A percentile compares a stretch with the other conserved stretches of the same genome.
Conservation (phyloP, 2,113 vertebrate genomes). For the Dolichotis patagonum region DNA sequence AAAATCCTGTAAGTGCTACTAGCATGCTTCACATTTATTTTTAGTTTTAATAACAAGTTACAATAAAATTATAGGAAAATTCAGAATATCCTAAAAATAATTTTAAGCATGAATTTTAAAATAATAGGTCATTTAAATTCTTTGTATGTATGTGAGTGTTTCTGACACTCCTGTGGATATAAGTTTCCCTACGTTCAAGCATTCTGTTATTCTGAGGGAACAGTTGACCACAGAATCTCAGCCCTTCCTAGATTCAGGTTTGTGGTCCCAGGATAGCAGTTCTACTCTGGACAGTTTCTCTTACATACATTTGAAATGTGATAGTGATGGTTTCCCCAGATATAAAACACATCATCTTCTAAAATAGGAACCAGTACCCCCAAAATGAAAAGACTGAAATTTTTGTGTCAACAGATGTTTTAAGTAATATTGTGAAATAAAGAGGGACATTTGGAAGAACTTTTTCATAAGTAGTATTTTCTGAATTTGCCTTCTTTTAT, state of each 20-base stretch:
- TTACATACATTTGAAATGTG: not conserved
- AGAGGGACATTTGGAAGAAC: not conserved
- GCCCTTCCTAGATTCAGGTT: not conserved
- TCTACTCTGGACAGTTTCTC: not conserved
- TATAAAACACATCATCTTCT: not conserved
- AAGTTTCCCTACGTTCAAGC: not conserved
- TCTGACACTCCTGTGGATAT: not conserved
- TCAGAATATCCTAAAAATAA: not conserved
- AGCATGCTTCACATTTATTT: not conserved
- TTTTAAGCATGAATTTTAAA: slow-evolving; percentile 39
- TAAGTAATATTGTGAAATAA: not conserved
- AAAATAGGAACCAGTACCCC: not conserved
- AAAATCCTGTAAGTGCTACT: not conserved
- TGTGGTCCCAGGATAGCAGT: not conserved
- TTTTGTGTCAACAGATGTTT: slow-evolving; percentile 1
- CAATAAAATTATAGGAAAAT: not conserved
- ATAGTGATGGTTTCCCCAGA: not conserved
- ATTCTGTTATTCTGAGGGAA: not conserved
- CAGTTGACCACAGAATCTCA: not conserved
- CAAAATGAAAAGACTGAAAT: not conserved
- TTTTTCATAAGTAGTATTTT: not conserved
- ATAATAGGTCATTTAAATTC: not conserved
- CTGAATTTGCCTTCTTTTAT: not conserved
- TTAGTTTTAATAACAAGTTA: not conserved
- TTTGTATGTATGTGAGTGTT: not conserved